Conservation (phyloP, 1,140 invertebrate genomes). For the Aphelenchoides fujianensis region DNA sequence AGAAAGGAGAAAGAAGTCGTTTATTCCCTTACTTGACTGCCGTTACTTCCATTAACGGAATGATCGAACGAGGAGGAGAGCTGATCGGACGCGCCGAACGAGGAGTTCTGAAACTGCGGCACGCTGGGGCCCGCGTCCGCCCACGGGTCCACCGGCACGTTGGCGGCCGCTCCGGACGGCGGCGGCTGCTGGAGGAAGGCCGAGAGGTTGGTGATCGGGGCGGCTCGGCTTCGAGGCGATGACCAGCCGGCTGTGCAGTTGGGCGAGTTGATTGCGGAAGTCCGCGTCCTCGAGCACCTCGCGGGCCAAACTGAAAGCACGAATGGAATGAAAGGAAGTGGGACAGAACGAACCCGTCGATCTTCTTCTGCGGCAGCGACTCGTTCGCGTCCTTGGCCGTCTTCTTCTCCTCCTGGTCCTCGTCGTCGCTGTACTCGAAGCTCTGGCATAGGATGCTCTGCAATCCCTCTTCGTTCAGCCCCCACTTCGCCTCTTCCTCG, state of each 20-base stretch:
- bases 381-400: constrained; percentile 6
- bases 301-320: not conserved
- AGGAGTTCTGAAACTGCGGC: no score
- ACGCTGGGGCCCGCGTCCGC: no score
- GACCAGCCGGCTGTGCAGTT: not conserved
- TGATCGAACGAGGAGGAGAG: no score
- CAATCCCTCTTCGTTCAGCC: constrained; percentile 19
- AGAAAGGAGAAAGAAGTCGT: no score
- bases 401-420: constrained; percentile 40
- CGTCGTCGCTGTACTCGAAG: constrained; percentile 55
- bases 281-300: constrained; percentile 15
- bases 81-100: no score
- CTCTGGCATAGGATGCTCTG: constrained; percentile 47
- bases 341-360: constrained; percentile 2
- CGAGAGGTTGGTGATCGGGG: no score
- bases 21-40: no score
- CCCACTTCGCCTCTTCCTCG: constrained; percentile 5
- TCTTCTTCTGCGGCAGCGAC: not conserved
- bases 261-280: not conserved
- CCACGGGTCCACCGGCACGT: no score
- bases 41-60: no score
- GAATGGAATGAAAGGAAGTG: not conserved
- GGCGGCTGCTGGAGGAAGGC: no score
- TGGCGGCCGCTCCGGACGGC: no score
- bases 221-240: not conserved